Percentiles rank a stretch among this genome's conserved stretches.
These are phyloP conservation scores for Pseudolycoriella hygida DNA, from an alignment of 2,888 invertebrate species.

Conservation along the genomic window DNA sequence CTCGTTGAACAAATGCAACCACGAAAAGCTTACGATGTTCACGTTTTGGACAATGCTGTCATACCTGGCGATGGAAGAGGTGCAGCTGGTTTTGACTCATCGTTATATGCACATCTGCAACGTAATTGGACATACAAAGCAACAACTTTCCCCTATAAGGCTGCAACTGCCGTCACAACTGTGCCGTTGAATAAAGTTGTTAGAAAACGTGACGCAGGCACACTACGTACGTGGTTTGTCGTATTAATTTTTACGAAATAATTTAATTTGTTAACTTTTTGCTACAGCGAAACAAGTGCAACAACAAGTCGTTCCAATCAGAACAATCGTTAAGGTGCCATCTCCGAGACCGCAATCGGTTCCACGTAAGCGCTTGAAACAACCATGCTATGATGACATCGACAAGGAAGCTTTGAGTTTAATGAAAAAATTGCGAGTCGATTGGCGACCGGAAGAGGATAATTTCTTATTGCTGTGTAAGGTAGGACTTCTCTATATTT, in stretches of 20 bases:
- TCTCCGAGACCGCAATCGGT: not conserved
- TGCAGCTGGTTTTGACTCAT: constrained; percentile 54
- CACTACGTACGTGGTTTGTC: too few species aligned
- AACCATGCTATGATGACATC: constrained; percentile 35
- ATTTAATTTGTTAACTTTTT: too few species aligned
- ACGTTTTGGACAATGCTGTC: constrained; percentile 32
- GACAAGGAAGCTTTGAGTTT: constrained; percentile 43
- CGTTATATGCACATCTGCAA: constrained; percentile 44
- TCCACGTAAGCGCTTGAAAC: not conserved
- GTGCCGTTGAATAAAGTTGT: too few species aligned
- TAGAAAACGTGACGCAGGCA: too few species aligned
- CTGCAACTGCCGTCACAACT: too few species aligned
- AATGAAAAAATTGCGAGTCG: constrained; percentile 39
- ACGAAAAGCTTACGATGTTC: constrained; percentile 24
- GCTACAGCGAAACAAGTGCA: not conserved
- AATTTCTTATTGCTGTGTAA: constrained; percentile 46
- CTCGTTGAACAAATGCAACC: constrained; percentile 30
- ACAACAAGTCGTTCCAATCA: not conserved
- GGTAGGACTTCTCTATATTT: constrained; percentile 36
- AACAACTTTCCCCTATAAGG: not conserved
- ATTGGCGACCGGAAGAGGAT: constrained; percentile 52
- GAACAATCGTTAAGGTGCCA: not conserved
- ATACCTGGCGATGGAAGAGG: constrained; percentile 56
- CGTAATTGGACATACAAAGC: constrained; percentile 36
- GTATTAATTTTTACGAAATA: too few species aligned